Evolutionary conservation across 2,113 vertebrate genomes (phyloP).

Genomic region (Macrotis lagotis): DNA sequence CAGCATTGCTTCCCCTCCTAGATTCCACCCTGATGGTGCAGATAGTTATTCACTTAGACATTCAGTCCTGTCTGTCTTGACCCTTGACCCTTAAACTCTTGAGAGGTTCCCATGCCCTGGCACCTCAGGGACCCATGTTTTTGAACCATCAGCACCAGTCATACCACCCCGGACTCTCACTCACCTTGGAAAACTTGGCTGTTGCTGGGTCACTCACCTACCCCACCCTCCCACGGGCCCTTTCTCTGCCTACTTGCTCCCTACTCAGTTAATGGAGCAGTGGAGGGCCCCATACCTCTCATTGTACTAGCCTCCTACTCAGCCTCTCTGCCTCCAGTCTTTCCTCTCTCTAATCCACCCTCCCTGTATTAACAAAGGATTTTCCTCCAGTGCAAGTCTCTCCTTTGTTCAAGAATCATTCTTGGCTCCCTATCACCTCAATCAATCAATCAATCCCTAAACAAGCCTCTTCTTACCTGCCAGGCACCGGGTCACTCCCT

Average conservation of each 20-base stretch:
- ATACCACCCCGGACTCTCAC: not conserved
- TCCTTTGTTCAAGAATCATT: no score
- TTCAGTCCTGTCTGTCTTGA: no score
- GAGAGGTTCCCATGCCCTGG: not conserved
- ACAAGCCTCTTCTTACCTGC: not conserved
- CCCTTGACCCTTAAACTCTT: no score
- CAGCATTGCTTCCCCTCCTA: no score
- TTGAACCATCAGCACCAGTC: not conserved
- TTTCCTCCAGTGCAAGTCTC: not conserved
- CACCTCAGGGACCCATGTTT: no score
- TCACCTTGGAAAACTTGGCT: not conserved
- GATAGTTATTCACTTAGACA: not conserved
- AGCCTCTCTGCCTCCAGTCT: not conserved
- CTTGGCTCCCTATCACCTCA: not conserved
- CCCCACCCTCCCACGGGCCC: no score
- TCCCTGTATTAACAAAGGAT: not conserved
- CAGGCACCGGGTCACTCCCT: rapidly evolving
- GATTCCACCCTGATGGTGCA: not conserved
- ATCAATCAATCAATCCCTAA: not conserved
- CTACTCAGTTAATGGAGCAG: not conserved
- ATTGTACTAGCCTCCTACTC: not conserved
- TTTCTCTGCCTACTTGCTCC: not conserved
- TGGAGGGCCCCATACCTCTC: not conserved
- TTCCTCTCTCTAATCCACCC: no score
- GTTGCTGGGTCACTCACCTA: no score